These are phyloP conservation scores for Caranx melampygus DNA, from an alignment of 2,113 vertebrate species.

Conservation along the genomic window DNA sequence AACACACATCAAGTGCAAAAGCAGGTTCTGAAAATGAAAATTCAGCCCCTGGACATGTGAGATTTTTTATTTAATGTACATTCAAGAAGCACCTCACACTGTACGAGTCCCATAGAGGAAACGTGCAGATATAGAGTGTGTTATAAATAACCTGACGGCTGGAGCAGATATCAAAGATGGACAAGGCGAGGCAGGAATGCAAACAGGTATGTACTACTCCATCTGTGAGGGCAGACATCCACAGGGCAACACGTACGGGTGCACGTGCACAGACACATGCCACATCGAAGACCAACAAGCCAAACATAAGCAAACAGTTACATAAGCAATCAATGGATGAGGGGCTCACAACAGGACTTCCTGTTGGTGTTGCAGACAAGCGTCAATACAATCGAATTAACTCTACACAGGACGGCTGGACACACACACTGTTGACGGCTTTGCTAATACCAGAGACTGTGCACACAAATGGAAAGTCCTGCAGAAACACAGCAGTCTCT, in stretches of 20 bases:
- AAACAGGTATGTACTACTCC: background rate
- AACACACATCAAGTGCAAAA: background rate
- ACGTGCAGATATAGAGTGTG: background rate
- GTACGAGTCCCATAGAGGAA: background rate
- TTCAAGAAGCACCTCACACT: background rate
- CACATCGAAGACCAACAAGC: slow-evolving; percentile 12
- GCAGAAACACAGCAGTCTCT: background rate
- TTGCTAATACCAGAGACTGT: slow-evolving; percentile 18
- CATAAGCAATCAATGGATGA: slow-evolving; percentile 68
- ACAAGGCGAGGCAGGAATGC: background rate
- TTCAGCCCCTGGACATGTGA: background rate
- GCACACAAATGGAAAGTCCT: background rate
- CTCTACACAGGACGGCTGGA: slow-evolving; percentile 24
- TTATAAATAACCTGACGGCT: slow-evolving; percentile 4
- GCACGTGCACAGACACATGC: slow-evolving; percentile 44
- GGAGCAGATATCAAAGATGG: background rate
- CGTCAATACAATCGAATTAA: slow-evolving; percentile 66
- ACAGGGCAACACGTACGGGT: background rate
- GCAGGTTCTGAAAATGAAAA: background rate
- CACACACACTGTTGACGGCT: slow-evolving; percentile 15
- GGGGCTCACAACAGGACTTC: slow-evolving; percentile 52
- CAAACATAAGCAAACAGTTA: slow-evolving; percentile 50
- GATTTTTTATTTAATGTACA: background rate
- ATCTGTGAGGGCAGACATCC: background rate
- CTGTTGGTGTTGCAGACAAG: slow-evolving; percentile 45